Conservation (phyloP, 2,797 vertebrate species). For the Parauchenoglanis ngamensis region DNA sequence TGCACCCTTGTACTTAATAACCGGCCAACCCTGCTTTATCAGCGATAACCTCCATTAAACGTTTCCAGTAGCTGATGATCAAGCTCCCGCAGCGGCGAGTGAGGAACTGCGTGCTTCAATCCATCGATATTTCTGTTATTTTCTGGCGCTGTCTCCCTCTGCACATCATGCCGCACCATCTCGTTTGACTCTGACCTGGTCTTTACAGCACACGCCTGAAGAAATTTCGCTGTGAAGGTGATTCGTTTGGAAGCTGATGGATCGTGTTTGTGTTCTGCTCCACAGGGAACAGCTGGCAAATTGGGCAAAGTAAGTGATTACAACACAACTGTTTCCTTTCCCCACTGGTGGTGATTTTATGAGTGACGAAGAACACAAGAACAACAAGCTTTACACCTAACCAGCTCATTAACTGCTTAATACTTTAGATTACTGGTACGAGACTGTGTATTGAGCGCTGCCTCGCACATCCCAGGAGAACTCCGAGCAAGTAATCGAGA, state of each 20-base stretch:
- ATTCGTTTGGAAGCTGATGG: neutral
- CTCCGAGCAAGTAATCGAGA: neutral
- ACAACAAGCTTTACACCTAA: neutral
- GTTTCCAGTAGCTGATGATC: neutral
- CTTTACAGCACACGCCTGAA: neutral
- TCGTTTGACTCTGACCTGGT: neutral
- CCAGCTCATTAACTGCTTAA: constrained; percentile 11
- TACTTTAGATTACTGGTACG: constrained; percentile 13
- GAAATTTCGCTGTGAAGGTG: neutral
- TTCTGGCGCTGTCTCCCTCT: neutral
- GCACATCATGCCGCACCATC: neutral
- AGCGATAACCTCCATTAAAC: too few species aligned
- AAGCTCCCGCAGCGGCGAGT: neutral
- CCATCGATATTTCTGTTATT: neutral
- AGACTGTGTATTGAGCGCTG: neutral
- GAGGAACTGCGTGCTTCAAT: neutral
- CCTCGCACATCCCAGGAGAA: neutral
- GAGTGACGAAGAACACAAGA: neutral
- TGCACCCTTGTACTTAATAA: neutral
- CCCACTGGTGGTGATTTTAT: constrained; percentile 7
- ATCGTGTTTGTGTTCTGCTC: neutral
- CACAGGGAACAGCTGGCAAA: constrained; percentile 9
- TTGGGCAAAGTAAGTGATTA: neutral
- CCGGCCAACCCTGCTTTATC: neutral
- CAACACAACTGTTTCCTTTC: neutral